phyloP scores from a whole-genome alignment of 2,888 invertebrate genomes.

The Piscicola geometra region DNA sequence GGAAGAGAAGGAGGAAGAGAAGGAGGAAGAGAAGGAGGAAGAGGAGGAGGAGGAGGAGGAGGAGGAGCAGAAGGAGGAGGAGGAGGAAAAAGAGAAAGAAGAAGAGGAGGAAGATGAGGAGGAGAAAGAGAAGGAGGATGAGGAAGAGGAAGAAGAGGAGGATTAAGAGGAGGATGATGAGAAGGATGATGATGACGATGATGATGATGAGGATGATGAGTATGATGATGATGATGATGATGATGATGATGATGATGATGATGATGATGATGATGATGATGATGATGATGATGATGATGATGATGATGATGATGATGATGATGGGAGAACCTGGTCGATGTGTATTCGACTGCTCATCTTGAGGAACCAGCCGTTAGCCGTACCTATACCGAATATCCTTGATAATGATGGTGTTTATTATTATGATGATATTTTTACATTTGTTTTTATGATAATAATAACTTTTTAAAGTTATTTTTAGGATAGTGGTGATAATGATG shows the following conservation, averaged over 20 bases:
- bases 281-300: constrained; percentile 26
- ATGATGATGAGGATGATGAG: background rate
- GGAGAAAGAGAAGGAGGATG: background rate
- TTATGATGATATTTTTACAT: background rate
- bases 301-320: background rate
- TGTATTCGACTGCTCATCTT: constrained; percentile 73
- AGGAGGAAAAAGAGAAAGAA: background rate
- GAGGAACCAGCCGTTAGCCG: constrained; percentile 87
- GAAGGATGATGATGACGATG: background rate
- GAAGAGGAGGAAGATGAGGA: constrained; percentile 7
- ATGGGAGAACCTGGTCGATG: constrained; percentile 76
- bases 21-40: too few relatives aligned
- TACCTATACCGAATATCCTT: constrained; percentile 94
- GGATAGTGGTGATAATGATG: too few relatives aligned
- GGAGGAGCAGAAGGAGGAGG: background rate
- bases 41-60: too few relatives aligned
- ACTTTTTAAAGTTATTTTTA: too few relatives aligned
- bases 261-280: constrained; percentile 32
- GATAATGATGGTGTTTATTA: background rate
- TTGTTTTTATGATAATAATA: too few relatives aligned
- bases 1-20: too few relatives aligned
- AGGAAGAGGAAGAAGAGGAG: background rate
- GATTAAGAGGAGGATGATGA: background rate
- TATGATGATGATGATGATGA: constrained; percentile 28
- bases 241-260: constrained; percentile 34